Percentiles rank a stretch among this genome's conserved stretches.
phyloP scores from a whole-genome alignment of 2,113 vertebrate species.

The Marmota monax region DNA sequence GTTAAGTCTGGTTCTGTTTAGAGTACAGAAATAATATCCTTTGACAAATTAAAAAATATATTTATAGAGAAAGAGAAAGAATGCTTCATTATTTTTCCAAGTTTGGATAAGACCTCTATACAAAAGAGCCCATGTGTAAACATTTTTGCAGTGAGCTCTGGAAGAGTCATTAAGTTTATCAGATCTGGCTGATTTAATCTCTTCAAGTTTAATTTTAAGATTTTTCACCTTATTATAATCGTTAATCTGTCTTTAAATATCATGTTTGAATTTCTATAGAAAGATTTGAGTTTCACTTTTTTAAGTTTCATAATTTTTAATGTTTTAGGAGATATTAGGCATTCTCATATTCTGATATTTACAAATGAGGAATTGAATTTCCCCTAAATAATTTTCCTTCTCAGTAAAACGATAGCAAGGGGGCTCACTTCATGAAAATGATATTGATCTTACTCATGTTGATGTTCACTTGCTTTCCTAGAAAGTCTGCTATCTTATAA shows the following conservation, averaged over 20 bases:
- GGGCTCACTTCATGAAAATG: not conserved
- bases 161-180: conserved; percentile 40
- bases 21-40: conserved; percentile 39
- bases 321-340: not conserved
- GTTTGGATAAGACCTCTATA: not conserved
- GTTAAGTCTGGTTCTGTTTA: not conserved
- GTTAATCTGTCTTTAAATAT: not conserved
- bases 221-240: not conserved
- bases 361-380: not conserved
- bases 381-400: not conserved
- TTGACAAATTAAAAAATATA: not conserved
- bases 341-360: not conserved
- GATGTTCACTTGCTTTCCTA: not conserved
- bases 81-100: not conserved
- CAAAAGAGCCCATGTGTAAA: not conserved
- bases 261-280: conserved; percentile 19
- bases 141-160: not conserved
- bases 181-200: not conserved
- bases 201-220: conserved; percentile 10
- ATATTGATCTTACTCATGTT: not conserved
- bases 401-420: not conserved
- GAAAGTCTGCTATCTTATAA: not conserved
- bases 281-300: not conserved
- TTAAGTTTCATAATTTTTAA: conserved; percentile 16
- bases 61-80: not conserved